Percentiles rank a stretch among this genome's conserved stretches.
These are phyloP conservation scores for Myotis planiceps DNA, from an alignment of 2,797 vertebrate species.

Conservation along the genomic window DNA sequence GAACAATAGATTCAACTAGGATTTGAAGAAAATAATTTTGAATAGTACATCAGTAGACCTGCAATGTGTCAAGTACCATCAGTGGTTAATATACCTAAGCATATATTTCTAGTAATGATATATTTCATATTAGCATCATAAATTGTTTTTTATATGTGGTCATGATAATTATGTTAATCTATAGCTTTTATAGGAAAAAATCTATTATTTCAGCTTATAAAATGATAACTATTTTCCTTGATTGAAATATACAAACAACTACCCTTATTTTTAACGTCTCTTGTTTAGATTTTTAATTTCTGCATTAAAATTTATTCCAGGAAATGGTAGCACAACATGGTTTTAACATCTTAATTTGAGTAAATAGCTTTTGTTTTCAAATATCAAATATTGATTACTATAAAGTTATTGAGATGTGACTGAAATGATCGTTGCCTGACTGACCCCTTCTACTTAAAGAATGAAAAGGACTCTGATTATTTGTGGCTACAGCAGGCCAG, in stretches of 20 bases:
- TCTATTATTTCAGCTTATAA: neutral
- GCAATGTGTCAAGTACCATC: neutral
- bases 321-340: neutral
- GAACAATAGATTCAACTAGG: neutral
- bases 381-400: neutral
- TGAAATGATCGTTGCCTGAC: neutral
- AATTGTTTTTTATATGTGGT: neutral
- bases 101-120: neutral
- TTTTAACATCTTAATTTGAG: constrained; percentile 6
- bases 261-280: neutral
- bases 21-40: neutral
- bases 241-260: neutral
- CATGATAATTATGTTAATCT: neutral
- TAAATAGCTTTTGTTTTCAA: neutral
- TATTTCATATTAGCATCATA: neutral
- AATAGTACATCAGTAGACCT: neutral
- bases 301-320: neutral
- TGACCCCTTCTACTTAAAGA: neutral
- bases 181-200: constrained; percentile 4
- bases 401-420: neutral
- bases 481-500: neutral
- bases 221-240: neutral
- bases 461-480: neutral
- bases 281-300: neutral
- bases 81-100: neutral